Percentiles rank a stretch among this genome's conserved stretches.
Conservation (phyloP, 2,113 vertebrate species). For the Atherinomorus stipes region DNA sequence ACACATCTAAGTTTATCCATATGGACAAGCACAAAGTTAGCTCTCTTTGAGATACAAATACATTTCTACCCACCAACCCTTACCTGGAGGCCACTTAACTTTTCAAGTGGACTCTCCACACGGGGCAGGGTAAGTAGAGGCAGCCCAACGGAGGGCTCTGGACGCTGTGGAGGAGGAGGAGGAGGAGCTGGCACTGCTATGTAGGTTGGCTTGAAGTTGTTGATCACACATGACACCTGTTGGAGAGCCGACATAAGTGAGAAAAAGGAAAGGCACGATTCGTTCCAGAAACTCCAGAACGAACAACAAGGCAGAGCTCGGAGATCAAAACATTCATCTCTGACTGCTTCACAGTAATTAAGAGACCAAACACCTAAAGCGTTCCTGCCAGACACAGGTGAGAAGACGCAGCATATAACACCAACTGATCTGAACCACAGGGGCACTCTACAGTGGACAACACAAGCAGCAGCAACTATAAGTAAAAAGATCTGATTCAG, state of each 20-base stretch:
- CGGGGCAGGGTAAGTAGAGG: constrained; percentile 83
- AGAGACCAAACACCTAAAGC: too few relatives aligned
- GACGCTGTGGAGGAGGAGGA: constrained; percentile 47
- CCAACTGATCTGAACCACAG: too few relatives aligned
- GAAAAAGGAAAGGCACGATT: constrained; percentile 8
- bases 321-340: too few relatives aligned
- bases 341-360: too few relatives aligned
- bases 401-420: too few relatives aligned
- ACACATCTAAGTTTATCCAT: too few relatives aligned
- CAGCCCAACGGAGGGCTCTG: constrained; percentile 77
- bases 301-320: too few relatives aligned
- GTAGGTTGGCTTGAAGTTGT: constrained; percentile 81
- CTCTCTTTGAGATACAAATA: background rate
- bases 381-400: too few relatives aligned
- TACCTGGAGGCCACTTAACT: constrained; percentile 94
- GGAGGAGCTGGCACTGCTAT: constrained; percentile 28
- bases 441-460: too few relatives aligned
- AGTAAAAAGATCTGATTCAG: too few relatives aligned
- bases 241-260: constrained; percentile 24
- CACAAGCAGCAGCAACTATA: too few relatives aligned
- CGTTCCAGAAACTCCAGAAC: too few relatives aligned
- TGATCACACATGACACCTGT: constrained; percentile 85
- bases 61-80: constrained; percentile 74
- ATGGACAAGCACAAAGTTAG: background rate
- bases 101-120: constrained; percentile 90